A percentile compares a stretch with the other conserved stretches of the same genome.
Evolutionary conservation across 2,113 vertebrate species (phyloP).

Genomic region (Tenebrosternarchus preto): DNA sequence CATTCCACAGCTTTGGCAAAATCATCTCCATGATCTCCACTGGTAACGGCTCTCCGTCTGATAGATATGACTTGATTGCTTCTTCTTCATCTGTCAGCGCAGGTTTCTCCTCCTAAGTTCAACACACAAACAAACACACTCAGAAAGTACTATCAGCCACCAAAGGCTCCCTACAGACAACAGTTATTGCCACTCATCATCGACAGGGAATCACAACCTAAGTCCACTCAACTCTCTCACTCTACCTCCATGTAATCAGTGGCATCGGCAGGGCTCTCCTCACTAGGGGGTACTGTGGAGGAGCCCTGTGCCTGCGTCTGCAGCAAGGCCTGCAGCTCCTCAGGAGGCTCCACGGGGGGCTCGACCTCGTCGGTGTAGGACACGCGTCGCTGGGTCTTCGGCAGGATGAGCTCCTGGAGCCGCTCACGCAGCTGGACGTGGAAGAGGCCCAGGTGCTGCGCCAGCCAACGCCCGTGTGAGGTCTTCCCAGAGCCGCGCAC

Average conservation of each 20-base stretch:
- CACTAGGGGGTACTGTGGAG: conserved; percentile 16
- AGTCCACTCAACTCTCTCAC: no score
- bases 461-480: conserved; percentile 76
- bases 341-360: conserved; percentile 66
- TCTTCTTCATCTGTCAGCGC: conserved; percentile 82
- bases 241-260: not conserved
- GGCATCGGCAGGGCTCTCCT: not conserved
- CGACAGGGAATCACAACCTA: no score
- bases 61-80: conserved; percentile 81
- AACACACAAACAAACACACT: not conserved
- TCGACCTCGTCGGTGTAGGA: conserved; percentile 75
- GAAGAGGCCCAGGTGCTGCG: conserved; percentile 85
- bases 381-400: conserved; percentile 79
- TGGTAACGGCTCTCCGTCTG: conserved; percentile 71
- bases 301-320: conserved; percentile 44
- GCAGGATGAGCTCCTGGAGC: conserved; percentile 84
- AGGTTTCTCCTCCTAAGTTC: conserved; percentile 55
- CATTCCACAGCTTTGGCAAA: conserved; percentile 83
- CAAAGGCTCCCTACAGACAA: no score
- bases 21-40: conserved; percentile 79
- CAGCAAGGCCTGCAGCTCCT: conserved; percentile 62
- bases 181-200: no score
- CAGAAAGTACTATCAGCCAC: no score
- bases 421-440: conserved; percentile 89
- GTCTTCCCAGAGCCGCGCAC: conserved; percentile 86